These are phyloP conservation scores for Phaenicophaeus curvirostris DNA, from an alignment of 2,797 vertebrate genomes.

Conservation along the genomic window DNA sequence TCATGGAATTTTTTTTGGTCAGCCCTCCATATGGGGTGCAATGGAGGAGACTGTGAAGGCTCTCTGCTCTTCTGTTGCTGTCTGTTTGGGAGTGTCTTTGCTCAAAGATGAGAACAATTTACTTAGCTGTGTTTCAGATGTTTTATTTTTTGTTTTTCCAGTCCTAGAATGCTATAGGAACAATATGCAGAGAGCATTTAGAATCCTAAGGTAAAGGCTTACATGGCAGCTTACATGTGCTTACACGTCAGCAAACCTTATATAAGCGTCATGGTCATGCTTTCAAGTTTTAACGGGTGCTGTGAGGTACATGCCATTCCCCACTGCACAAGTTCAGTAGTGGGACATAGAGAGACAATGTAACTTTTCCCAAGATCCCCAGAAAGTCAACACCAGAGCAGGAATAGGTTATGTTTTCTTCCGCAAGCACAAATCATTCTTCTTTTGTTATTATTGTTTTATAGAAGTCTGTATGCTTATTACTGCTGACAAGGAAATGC, in stretches of 20 bases:
- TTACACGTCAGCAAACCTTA: neutral
- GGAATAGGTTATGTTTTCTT: neutral
- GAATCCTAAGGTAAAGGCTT: neutral
- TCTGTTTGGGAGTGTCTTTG: neutral
- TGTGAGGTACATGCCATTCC: neutral
- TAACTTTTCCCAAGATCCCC: neutral
- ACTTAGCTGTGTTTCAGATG: neutral
- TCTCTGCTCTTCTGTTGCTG: neutral
- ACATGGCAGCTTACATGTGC: neutral
- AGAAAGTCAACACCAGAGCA: neutral
- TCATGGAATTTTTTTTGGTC: neutral
- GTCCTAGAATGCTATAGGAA: neutral
- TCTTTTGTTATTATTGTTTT: neutral
- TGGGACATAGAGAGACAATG: accelerated
- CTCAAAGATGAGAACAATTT: neutral
- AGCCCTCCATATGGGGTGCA: neutral
- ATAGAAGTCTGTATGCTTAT: neutral
- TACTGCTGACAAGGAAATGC: neutral
- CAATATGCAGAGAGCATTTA: neutral
- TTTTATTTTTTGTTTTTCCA: neutral
- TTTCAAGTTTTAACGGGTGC: neutral
- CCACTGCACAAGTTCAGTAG: neutral
- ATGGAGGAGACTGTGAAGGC: neutral
- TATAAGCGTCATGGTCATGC: too few species aligned
- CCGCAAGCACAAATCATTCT: neutral